These are phyloP conservation scores for Falco biarmicus DNA, from an alignment of 2,797 vertebrate genomes.

Conservation along the genomic window DNA sequence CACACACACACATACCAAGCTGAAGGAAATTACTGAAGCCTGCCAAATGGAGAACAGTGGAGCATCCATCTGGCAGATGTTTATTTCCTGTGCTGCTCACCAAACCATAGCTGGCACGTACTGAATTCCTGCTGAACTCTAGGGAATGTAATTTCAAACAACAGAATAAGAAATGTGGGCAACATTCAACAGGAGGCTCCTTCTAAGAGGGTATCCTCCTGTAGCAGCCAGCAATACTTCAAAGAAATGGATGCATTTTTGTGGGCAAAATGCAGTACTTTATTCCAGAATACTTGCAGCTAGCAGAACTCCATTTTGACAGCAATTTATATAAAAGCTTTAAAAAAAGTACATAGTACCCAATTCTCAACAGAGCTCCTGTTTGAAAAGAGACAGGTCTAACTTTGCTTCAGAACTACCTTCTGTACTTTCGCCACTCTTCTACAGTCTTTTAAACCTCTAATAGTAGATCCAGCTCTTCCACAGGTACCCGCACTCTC, in stretches of 20 bases:
- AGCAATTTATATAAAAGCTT: neutral
- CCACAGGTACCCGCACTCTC: constrained; percentile 82
- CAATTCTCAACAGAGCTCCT: neutral
- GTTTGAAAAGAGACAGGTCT: neutral
- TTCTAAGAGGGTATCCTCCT: neutral
- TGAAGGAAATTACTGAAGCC: neutral
- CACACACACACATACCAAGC: neutral
- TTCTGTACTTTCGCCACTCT: neutral
- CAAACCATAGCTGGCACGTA: neutral
- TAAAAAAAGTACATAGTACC: neutral
- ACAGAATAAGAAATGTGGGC: neutral
- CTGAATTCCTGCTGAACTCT: neutral
- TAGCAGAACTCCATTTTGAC: neutral
- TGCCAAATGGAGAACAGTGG: neutral
- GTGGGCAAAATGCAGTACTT: neutral
- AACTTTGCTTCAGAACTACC: neutral
- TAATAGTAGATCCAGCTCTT: constrained; percentile 85
- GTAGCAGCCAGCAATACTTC: neutral
- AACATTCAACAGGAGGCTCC: neutral
- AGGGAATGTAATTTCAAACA: constrained; percentile 42
- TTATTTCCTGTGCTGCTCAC: constrained; percentile 20
- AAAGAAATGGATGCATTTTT: neutral
- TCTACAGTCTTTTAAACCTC: constrained; percentile 77
- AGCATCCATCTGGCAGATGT: constrained; percentile 23
- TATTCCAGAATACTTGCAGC: neutral